Evolutionary conservation across 2,113 vertebrate species (phyloP), one percentile per base, ranked within the genome.

Genomic region (Podarcis cretensis): DNA sequence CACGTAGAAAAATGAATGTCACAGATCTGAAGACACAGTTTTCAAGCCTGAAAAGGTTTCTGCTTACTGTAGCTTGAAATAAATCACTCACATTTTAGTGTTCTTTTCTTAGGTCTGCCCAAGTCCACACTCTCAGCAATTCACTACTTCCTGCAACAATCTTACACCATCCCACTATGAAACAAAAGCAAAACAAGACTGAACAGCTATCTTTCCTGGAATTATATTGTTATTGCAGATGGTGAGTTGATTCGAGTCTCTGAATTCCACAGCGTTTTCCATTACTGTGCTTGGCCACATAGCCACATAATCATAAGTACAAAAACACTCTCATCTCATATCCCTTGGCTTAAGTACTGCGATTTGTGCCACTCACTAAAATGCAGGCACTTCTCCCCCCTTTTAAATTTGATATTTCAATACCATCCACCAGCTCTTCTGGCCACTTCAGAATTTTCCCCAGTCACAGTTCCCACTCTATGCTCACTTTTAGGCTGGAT

Each of bases 221-320:
- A 94, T 90, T 94, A 87, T 92, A 94, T 94, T 94, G 92, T 89
- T 94, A 89, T 90, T 92, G 69, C 92, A 95, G 90, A 94, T 87
- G 92, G 88, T 90, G 91, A 92, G 73, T 89, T 92, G 92, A 91
- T 91, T 93, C 88, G 73, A 63, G 71, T 27, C 54, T 75, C 32
- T 63, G 54, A 59, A 3, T 40, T 73, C 71, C 23, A 75, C 71
- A 79, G 9, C 88, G 85, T 87, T 94, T 95, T 96, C 83, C 71
- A 89, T 92, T 76, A 89, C 81, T 92, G 89, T 37, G 74, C 37
- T 90, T 95, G 89, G 93, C 94, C 94, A 92, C 66, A 88, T 87
- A 92, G 86, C 73, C 8, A 7, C 83, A 92, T 90, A 89, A 90
- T 75, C 92, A 59, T 92, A 90, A 92, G 66, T 90, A 80, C 25